Evolutionary conservation across 2,888 invertebrate genomes (phyloP).

Genomic region (Lissonota sp.): DNA sequence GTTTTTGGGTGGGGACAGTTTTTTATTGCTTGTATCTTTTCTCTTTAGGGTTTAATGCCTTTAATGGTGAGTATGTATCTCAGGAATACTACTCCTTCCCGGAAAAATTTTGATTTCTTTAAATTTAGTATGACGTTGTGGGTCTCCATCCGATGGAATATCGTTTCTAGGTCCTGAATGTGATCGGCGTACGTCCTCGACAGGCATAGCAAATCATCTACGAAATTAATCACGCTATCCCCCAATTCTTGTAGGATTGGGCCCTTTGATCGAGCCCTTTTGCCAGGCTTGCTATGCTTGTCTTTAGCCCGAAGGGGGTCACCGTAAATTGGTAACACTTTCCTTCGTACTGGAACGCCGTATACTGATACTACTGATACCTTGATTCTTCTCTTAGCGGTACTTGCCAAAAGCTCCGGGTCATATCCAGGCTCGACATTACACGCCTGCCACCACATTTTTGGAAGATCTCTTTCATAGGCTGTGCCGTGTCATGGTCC

Average conservation of each 20-base stretch:
- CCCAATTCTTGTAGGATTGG: background rate
- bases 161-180: background rate
- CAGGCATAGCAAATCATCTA: conserved; percentile 41
- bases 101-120: conserved; percentile 11
- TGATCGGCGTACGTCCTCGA: conserved; percentile 24
- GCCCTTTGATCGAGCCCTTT: conserved; percentile 27
- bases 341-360: conserved; percentile 1
- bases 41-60: background rate
- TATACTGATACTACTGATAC: too few relatives aligned
- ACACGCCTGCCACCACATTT: background rate
- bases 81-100: background rate
- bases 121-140: background rate
- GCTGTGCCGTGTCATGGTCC: background rate
- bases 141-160: background rate
- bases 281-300: background rate
- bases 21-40: too few relatives aligned
- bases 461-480: background rate
- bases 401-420: conserved; percentile 15
- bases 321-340: conserved; percentile 8
- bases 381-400: background rate
- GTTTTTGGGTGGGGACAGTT: background rate
- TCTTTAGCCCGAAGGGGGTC: background rate
- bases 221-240: background rate
- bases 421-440: conserved; percentile 27
- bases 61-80: background rate